Percentiles rank a stretch among this genome's conserved stretches.
These are phyloP conservation scores for Beris morrisii DNA, from an alignment of 2,888 invertebrate genomes.

Conservation along the genomic window DNA sequence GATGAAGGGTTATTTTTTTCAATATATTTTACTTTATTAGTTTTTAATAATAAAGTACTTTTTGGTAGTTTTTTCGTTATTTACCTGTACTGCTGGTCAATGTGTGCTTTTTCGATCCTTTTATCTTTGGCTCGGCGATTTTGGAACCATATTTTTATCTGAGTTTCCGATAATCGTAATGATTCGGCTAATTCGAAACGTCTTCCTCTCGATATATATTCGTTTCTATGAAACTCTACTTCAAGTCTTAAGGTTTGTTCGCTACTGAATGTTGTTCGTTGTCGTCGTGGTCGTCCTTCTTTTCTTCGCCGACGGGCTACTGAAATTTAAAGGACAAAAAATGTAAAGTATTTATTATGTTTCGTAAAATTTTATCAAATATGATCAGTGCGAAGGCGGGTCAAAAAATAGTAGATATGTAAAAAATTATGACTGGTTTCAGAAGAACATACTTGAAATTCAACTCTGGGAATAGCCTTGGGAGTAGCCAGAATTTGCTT, in stretches of 20 bases:
- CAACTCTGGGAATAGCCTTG: too few species aligned
- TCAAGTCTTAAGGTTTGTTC: conserved; percentile 90
- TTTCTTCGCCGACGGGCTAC: conserved; percentile 84
- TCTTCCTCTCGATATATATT: conserved; percentile 87
- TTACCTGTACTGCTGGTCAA: conserved; percentile 93
- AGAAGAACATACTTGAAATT: too few species aligned
- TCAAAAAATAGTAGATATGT: too few species aligned
- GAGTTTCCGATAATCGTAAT: conserved; percentile 71
- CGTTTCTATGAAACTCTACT: conserved; percentile 86
- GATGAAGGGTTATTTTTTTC: not conserved
- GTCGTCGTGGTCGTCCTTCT: conserved; percentile 83
- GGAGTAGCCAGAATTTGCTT: too few species aligned
- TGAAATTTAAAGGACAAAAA: conserved; percentile 50
- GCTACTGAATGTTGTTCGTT: conserved; percentile 91
- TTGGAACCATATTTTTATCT: conserved; percentile 91
- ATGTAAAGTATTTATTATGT: too few species aligned
- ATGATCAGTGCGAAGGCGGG: too few species aligned
- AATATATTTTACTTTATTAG: too few species aligned
- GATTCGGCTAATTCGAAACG: conserved; percentile 76
- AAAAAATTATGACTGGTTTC: too few species aligned
- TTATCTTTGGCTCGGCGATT: conserved; percentile 95
- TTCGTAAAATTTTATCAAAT: too few species aligned
- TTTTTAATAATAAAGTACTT: not conserved
- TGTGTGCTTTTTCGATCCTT: conserved; percentile 91
- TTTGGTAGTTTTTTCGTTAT: not conserved